Conservation (phyloP, 2,888 invertebrate species). For the Deilephila elpenor region DNA sequence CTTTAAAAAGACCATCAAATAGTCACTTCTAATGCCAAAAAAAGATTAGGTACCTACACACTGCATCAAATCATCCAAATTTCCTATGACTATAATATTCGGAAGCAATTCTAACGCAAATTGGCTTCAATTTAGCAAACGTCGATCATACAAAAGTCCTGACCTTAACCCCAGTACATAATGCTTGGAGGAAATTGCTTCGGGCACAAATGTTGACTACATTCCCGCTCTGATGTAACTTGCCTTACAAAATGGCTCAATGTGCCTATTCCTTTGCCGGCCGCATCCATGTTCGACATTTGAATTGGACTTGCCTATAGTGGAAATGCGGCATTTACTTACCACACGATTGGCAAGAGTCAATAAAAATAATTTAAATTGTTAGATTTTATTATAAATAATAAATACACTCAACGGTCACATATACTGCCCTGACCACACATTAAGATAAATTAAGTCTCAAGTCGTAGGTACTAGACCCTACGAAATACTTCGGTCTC, state of each 20-base stretch:
- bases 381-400: too few relatives aligned
- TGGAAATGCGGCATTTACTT: too few relatives aligned
- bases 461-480: too few relatives aligned
- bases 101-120: not conserved
- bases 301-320: not conserved
- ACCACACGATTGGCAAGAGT: too few relatives aligned
- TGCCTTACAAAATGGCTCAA: slow-evolving; percentile 29
- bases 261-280: slow-evolving; percentile 11
- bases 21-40: not conserved
- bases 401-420: too few relatives aligned
- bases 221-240: slow-evolving; percentile 32
- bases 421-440: too few relatives aligned
- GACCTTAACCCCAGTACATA: slow-evolving; percentile 39
- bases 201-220: slow-evolving; percentile 41
- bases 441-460: too few relatives aligned
- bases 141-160: slow-evolving; percentile 25
- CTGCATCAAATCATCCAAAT: not conserved
- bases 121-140: slow-evolving; percentile 14
- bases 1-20: not conserved
- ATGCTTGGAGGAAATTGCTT: slow-evolving; percentile 48
- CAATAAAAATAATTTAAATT: too few relatives aligned
- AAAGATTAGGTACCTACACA: too few relatives aligned
- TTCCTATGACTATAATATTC: not conserved
- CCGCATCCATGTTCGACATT: slow-evolving; percentile 7
- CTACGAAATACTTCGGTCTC: too few relatives aligned